Conservation (phyloP, 2,888 invertebrate species). For the Eudasyphora cyanicolor region DNA sequence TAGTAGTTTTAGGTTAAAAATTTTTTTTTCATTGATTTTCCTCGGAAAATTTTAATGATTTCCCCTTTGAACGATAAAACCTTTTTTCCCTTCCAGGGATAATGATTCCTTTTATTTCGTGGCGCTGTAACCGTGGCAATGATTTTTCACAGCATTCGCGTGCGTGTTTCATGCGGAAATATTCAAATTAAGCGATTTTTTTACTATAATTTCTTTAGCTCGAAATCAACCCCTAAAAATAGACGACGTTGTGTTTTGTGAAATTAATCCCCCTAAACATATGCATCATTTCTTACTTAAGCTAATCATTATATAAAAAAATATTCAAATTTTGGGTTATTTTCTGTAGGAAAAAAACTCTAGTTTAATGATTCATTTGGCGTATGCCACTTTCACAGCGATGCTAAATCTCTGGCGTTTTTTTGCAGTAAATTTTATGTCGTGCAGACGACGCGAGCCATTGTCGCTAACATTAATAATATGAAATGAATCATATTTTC, state of each 20-base stretch:
- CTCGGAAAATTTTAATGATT: not conserved
- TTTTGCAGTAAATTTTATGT: not conserved
- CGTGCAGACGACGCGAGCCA: not conserved
- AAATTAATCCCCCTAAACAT: constrained; percentile 28
- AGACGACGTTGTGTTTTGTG: constrained; percentile 11
- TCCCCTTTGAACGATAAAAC: not conserved
- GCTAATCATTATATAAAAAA: constrained; percentile 17
- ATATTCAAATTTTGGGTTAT: constrained; percentile 26
- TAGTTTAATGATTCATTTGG: constrained; percentile 8
- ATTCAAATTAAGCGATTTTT: constrained; percentile 31
- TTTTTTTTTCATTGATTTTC: constrained; percentile 25
- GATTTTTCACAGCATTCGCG: constrained; percentile 24
- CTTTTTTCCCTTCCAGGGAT: not conserved
- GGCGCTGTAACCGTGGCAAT: not conserved
- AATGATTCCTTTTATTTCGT: not conserved
- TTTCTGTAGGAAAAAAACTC: constrained; percentile 6
- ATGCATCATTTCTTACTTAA: not conserved
- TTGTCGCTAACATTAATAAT: not conserved
- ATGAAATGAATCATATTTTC: constrained; percentile 5
- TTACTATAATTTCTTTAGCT: not conserved
- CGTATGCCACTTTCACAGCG: not conserved
- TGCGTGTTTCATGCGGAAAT: constrained; percentile 22
- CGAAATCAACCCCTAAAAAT: constrained; percentile 21
- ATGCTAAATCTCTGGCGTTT: too few species aligned
- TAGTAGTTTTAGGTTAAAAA: constrained; percentile 18